A percentile compares a stretch with the other conserved stretches of the same genome.
Conservation (phyloP, 1,140 invertebrate genomes). For the Sycophila sp. region DNA sequence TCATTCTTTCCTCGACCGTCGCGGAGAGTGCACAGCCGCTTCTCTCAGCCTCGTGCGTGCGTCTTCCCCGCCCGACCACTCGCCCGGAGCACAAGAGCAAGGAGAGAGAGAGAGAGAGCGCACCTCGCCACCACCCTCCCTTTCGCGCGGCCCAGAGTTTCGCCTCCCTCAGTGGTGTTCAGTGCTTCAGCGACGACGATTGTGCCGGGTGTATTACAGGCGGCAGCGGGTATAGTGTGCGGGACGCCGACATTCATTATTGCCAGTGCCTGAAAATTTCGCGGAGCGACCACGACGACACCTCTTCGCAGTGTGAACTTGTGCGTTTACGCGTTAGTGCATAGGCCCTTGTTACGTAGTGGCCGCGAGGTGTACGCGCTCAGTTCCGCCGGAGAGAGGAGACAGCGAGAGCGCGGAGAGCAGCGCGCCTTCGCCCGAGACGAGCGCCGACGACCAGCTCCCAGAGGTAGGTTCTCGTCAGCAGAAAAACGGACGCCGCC, state of each 20-base stretch:
- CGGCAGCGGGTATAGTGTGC: conserved; percentile 3
- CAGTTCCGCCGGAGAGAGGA: no score
- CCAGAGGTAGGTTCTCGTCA: conserved; percentile 7
- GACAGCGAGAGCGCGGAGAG: background rate
- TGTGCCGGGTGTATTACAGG: background rate
- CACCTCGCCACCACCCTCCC: no score
- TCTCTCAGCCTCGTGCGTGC: background rate
- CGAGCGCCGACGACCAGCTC: background rate
- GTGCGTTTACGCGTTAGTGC: conserved; percentile 13
- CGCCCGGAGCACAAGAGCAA: no score
- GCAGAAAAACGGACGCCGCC: conserved; percentile 10
- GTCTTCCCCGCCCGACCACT: conserved; percentile 13
- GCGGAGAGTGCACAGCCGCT: conserved; percentile 30
- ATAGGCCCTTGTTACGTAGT: no score
- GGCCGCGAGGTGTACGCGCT: conserved; percentile 31
- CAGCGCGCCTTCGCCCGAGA: background rate
- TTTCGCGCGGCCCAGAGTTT: no score
- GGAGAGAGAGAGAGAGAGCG: no score
- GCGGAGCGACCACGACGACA: background rate
- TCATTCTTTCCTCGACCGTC: conserved; percentile 35
- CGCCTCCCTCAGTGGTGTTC: no score
- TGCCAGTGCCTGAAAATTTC: background rate
- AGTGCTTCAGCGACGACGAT: background rate
- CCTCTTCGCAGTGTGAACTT: background rate
- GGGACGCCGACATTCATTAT: conserved; percentile 3